phyloP scores from a whole-genome alignment of 1,140 invertebrate genomes.

The Neodiprion fabricii region DNA sequence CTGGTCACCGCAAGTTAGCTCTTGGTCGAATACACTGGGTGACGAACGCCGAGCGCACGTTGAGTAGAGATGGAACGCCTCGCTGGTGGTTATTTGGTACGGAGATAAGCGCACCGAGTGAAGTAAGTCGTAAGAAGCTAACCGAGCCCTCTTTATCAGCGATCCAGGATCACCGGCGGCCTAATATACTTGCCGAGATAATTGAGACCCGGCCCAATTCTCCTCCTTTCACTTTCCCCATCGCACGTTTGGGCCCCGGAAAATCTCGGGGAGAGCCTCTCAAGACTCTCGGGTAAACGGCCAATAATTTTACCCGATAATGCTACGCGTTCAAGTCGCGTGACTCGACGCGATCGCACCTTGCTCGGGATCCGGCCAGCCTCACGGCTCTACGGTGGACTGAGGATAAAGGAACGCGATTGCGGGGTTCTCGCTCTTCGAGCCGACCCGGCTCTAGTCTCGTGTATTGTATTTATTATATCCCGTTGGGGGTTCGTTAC shows the following conservation, averaged over 20 bases:
- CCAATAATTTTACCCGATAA: slow-evolving; percentile 2
- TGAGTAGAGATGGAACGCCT: too few relatives aligned
- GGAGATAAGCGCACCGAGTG: too few relatives aligned
- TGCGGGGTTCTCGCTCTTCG: too few relatives aligned
- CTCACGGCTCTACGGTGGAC: background rate
- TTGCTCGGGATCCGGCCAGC: background rate
- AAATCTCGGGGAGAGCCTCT: background rate
- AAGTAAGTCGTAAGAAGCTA: background rate
- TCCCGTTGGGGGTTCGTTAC: background rate
- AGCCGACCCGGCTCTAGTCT: background rate
- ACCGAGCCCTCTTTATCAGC: background rate
- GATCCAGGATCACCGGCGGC: background rate
- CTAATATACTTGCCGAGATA: background rate
- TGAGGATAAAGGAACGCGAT: background rate
- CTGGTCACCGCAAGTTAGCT: too few relatives aligned
- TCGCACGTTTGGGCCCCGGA: too few relatives aligned
- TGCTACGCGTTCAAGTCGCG: background rate
- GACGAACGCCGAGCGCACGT: too few relatives aligned
- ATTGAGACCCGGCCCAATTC: background rate
- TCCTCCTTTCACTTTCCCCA: background rate
- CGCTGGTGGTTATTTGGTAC: too few relatives aligned
- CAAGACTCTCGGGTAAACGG: background rate
- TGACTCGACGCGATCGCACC: background rate
- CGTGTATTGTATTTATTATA: background rate
- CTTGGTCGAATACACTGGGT: too few relatives aligned